These are phyloP conservation scores for Hipposideros armiger DNA, from an alignment of 2,113 vertebrate genomes.

Conservation along the genomic window DNA sequence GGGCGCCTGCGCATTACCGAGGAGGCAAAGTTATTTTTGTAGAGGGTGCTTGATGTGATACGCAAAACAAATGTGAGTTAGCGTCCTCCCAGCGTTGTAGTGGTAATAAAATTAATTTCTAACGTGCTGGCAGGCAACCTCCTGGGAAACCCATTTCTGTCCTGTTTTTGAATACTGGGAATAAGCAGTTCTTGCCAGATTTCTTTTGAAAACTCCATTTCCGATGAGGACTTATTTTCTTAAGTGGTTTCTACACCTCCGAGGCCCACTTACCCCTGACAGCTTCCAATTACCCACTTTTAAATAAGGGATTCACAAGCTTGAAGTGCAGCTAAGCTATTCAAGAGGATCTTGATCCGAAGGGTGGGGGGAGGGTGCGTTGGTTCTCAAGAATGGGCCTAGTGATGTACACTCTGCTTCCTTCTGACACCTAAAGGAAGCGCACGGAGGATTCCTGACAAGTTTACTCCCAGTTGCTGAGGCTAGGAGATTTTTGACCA, in stretches of 20 bases:
- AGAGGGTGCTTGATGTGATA: rapidly evolving
- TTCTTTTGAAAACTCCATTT: not conserved
- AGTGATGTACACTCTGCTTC: not conserved
- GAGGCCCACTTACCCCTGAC: not conserved
- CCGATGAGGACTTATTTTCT: not conserved
- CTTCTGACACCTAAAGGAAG: not conserved
- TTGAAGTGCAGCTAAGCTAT: not conserved
- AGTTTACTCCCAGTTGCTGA: not conserved
- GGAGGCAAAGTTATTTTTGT: not conserved
- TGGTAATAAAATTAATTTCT: not conserved
- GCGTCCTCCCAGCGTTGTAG: not conserved
- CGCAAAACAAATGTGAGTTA: not conserved
- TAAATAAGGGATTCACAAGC: not conserved
- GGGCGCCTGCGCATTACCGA: constrained; percentile 69
- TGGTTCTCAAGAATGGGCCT: not conserved
- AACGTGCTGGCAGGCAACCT: not conserved
- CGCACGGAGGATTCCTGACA: not conserved
- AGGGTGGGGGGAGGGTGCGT: no score
- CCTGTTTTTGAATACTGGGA: not conserved
- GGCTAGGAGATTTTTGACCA: not conserved
- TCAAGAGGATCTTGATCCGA: not conserved
- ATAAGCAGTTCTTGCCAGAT: not conserved
- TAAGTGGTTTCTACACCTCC: not conserved
- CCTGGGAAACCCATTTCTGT: not conserved
- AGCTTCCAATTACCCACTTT: not conserved